Percentiles rank a stretch among this genome's conserved stretches.
Evolutionary conservation across 2,113 vertebrate species (phyloP).

Genomic region (Paradoxurus hermaphroditus): DNA sequence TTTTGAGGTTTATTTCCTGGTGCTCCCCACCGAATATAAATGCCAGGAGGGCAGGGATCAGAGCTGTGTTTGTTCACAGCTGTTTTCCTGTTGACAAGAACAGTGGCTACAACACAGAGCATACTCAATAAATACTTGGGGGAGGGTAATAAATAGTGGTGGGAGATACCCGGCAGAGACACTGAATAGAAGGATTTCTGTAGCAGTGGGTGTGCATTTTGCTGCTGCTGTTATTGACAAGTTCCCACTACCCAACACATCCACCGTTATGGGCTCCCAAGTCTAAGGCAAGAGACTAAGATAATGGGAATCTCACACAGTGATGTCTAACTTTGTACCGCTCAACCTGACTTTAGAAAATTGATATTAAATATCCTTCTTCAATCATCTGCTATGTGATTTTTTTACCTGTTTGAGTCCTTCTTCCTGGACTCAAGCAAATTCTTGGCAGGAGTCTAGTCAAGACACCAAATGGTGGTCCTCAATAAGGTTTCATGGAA

Average conservation of each 20-base stretch:
- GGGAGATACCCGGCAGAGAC: not conserved
- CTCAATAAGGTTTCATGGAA: not conserved
- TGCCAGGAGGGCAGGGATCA: not conserved
- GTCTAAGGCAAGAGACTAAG: not conserved
- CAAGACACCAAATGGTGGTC: not conserved
- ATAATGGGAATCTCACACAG: not conserved
- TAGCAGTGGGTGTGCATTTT: not conserved
- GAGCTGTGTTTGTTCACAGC: not conserved
- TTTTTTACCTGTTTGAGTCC: not conserved
- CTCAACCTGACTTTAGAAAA: not conserved
- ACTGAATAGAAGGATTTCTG: not conserved
- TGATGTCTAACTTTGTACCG: not conserved
- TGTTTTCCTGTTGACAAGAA: not conserved
- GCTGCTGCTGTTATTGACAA: not conserved
- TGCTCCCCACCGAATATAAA: not conserved
- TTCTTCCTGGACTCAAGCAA: not conserved
- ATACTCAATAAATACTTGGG: not conserved
- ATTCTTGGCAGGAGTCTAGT: not conserved
- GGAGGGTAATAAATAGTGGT: not conserved
- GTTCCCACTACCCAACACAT: accelerated
- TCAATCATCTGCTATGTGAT: not conserved
- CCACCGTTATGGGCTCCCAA: not conserved
- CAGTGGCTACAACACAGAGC: not conserved
- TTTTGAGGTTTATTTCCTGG: not conserved
- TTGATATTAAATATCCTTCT: not conserved